These are phyloP conservation scores for Poliocrania exsul DNA, from an alignment of 2,797 vertebrate genomes.

Conservation along the genomic window DNA sequence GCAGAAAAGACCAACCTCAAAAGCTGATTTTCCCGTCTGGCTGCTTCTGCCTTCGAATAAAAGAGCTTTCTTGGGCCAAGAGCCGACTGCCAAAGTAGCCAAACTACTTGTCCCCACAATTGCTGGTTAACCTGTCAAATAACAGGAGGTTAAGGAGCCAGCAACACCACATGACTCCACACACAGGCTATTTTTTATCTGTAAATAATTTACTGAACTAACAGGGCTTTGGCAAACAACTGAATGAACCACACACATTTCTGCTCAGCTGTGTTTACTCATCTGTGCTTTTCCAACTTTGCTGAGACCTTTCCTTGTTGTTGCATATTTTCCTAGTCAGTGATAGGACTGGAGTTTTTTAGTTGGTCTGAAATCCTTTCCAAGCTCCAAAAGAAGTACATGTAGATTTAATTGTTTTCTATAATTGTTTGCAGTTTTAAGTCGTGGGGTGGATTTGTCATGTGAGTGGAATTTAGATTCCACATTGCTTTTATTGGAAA, in stretches of 20 bases:
- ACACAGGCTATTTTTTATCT: background rate
- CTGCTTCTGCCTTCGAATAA: background rate
- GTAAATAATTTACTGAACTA: background rate
- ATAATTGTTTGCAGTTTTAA: background rate
- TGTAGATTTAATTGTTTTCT: background rate
- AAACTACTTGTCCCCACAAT: background rate
- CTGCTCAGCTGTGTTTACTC: background rate
- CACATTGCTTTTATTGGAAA: background rate
- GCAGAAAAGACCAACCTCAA: constrained; percentile 9
- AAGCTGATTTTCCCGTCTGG: background rate
- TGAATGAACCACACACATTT: background rate
- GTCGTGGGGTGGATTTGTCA: background rate
- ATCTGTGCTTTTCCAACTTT: background rate
- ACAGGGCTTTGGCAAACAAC: background rate
- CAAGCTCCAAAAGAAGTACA: background rate
- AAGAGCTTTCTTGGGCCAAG: background rate
- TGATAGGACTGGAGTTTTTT: background rate
- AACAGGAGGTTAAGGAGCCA: background rate
- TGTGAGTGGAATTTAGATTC: background rate
- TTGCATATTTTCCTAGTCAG: background rate
- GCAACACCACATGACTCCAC: background rate
- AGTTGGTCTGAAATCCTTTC: background rate
- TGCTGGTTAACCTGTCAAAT: background rate
- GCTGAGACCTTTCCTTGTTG: background rate
- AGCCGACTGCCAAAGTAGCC: background rate